Conservation (phyloP, 2,113 vertebrate genomes). For the Regulus satrapa region DNA sequence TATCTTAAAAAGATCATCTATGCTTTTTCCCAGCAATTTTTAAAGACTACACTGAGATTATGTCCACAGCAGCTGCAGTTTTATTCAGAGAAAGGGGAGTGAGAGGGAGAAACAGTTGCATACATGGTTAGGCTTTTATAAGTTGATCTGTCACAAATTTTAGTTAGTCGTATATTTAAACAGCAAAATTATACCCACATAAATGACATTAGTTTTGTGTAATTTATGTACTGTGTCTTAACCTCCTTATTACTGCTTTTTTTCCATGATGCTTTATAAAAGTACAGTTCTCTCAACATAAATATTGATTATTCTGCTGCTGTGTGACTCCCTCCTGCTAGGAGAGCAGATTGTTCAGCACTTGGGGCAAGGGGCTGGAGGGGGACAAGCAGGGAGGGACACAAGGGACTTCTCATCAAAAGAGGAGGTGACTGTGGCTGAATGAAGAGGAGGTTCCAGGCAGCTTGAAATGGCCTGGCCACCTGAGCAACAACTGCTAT, state of each 20-base stretch:
- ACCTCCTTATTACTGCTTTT: background rate
- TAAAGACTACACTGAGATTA: background rate
- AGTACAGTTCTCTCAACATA: background rate
- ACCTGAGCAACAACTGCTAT: background rate
- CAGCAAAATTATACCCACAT: background rate
- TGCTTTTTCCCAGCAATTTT: conserved; percentile 9
- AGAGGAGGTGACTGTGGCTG: background rate
- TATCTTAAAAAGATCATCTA: conserved; percentile 41
- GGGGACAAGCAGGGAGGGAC: background rate
- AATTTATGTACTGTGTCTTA: background rate
- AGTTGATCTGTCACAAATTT: background rate
- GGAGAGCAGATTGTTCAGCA: background rate
- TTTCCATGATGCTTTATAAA: background rate
- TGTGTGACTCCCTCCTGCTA: background rate
- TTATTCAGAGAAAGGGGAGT: background rate
- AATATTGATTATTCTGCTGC: background rate
- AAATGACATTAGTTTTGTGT: background rate
- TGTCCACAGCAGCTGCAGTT: background rate
- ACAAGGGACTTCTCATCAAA: background rate
- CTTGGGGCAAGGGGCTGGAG: background rate
- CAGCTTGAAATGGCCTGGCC: rapidly evolving
- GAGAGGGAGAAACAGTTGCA: background rate
- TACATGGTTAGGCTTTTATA: background rate
- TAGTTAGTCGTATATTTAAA: background rate
- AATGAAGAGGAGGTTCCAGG: background rate